Evolutionary conservation across 2,113 vertebrate species (phyloP), one percentile per base, ranked within the genome.

Genomic region (Pelmatolapia mariae): DNA sequence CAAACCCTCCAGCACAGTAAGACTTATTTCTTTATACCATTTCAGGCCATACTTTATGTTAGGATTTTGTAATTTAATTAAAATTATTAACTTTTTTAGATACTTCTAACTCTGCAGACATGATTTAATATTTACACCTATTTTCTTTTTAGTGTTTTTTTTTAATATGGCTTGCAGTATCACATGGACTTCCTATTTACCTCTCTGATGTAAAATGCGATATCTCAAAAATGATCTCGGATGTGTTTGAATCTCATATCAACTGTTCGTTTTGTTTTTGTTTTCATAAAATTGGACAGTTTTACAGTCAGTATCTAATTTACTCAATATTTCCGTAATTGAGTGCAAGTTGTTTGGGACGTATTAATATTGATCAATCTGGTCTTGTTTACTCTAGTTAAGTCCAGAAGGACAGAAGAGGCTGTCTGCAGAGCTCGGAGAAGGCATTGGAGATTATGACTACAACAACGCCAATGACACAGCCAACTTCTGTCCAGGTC

Each of bases 381-480:
- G 18, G 3, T 56, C 80, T 78, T 86, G 8, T 85, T 73, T 24
- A 4, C 22, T 80, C 1, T 82, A 99, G 98, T 50, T 98, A 80
- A 91, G 89, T 83, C 93, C 86, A 56, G 91, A 10, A 8, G 26
- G 54, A 0, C 83, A 92, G 59, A 94, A 93, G 2, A 88, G 71
- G 24, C 50, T 89, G 24, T 92, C 89, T 0, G 92, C 96, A 12
- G 96, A 97, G 40, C 95, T 95, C 0, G 96, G 97, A 10, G 98
- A 97, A 15, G 96, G 95, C 3, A 96, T 99, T 0, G 96, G 93
- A 19, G 97, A 98, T 29, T 99, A 99, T 2, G 95, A 99, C 91
- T 99, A 99, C 90, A 95, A 97, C 93, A 99, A 99, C 38, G 96
- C 98, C 84, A 98, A 97, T 0, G 98, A 99, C 84, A 98, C 97